Base-by-base conservation (phyloP, 2,797 vertebrate genomes). In the Notoglanidium macrostoma region DNA sequence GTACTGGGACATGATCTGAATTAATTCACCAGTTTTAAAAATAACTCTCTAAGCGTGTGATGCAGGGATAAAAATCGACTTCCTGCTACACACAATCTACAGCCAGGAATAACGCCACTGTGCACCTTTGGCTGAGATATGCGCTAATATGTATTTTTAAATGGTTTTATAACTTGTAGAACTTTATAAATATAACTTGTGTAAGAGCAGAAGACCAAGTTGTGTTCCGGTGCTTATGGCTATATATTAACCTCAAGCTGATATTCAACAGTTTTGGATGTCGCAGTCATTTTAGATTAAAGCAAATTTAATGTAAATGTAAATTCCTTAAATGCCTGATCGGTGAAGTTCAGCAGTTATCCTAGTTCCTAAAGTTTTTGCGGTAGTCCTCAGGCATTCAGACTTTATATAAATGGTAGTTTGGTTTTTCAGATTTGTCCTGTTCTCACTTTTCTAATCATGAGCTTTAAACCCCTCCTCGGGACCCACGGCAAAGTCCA, bases 71-170 rank as follows among this genome's bases (percentile, higher is more conserved):
- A 15, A 29, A 65, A 17, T 8, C 5, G 0, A 26, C 35, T 59
- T 61, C 3, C 59, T 19, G 49, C 11, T 12, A 11, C 9, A 9
- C 51, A 21, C 17, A 21, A 19, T 32, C 6, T 54, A 23, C 54
- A 14, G 10, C 54, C 14, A 1, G 26, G 19, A 49, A 46, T 29
- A 51, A 49, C 59, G 12, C 44, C 26, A 3, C n/a, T 14, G 40
- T 11, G 44, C 40, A 21, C 44, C 67, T 65, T 82, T 46, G 40
- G 26, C 44, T 67, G 61, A 26, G n/a, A 65, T 9, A 10, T 82
- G 44, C 40, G 32, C 40, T 19, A 21, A 82, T 67, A 21, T 82
- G 80, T 82, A 65, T 67, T 67, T 63, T 81, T 81, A 65, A 44
- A 81, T 29, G 40, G 2, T 81, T 81, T 49, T 82, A 21, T 65